Conservation (phyloP, 2,888 invertebrate genomes). For the Mythimna loreyi region DNA sequence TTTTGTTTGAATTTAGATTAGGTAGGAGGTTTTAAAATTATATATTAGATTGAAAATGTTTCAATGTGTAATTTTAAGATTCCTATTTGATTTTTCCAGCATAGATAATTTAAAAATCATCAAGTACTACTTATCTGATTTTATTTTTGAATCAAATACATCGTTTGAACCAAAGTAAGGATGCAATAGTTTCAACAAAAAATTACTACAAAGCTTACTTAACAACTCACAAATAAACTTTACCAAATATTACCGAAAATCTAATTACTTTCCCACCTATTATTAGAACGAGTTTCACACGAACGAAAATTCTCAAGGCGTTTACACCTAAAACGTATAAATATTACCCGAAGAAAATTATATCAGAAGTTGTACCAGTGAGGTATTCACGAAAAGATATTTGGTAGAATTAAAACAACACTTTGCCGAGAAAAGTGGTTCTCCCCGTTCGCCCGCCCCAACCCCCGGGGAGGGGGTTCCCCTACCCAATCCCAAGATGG, state of each 20-base stretch:
- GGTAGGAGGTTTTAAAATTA: neutral
- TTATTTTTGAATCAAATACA: neutral
- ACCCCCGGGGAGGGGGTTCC: constrained; percentile 72
- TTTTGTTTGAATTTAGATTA: constrained; percentile 12
- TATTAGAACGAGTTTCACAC: constrained; percentile 66
- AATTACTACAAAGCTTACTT: neutral
- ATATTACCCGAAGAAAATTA: constrained; percentile 87
- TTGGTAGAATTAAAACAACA: constrained; percentile 91
- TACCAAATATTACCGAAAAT: constrained; percentile 50
- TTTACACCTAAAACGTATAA: constrained; percentile 86
- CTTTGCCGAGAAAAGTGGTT: constrained; percentile 88
- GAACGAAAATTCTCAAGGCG: constrained; percentile 66
- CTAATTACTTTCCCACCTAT: constrained; percentile 65
- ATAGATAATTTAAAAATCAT: no score
- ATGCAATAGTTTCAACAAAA: neutral
- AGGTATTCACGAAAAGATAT: constrained; percentile 91
- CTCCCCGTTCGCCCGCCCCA: constrained; percentile 73
- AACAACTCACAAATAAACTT: constrained; percentile 9
- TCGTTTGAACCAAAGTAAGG: neutral
- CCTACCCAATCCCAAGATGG: constrained; percentile 88
- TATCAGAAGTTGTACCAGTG: constrained; percentile 86
- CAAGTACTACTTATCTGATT: no score
- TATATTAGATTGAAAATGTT: neutral
- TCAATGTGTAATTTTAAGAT: neutral
- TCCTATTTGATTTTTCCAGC: neutral